Conservation (phyloP, 2,113 vertebrate genomes). For the Neotragus pygmaeus region DNA sequence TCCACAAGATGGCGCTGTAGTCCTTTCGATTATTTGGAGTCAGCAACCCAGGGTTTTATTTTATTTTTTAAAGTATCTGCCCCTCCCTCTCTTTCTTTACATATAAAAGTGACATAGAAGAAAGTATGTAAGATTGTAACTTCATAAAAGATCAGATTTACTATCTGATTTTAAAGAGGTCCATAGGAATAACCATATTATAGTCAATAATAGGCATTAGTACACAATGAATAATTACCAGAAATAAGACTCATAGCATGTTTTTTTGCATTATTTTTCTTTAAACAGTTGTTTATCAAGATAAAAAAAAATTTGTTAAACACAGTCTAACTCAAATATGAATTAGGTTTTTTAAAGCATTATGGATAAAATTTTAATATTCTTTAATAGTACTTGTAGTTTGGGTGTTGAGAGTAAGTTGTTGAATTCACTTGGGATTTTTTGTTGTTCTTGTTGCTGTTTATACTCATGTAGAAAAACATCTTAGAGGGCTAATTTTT, state of each 20-base stretch:
- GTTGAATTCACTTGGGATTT: neutral
- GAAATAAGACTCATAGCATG: neutral
- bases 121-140: neutral
- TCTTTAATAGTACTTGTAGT: neutral
- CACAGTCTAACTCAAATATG: neutral
- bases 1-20: conserved; percentile 68
- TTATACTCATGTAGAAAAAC: neutral
- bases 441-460: neutral
- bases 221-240: neutral
- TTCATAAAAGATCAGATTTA: neutral
- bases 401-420: neutral
- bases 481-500: neutral
- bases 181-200: neutral
- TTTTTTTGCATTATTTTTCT: neutral
- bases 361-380: neutral
- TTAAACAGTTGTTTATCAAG: neutral
- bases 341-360: neutral
- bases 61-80: neutral
- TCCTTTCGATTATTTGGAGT: conserved; percentile 37
- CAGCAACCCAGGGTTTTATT: neutral
- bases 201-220: neutral
- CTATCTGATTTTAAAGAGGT: neutral
- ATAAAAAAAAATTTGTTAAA: neutral
- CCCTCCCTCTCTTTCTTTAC: neutral
- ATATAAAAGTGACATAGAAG: neutral